Conservation (phyloP, 1,140 invertebrate species). For the Philopotamus ludificatus region DNA sequence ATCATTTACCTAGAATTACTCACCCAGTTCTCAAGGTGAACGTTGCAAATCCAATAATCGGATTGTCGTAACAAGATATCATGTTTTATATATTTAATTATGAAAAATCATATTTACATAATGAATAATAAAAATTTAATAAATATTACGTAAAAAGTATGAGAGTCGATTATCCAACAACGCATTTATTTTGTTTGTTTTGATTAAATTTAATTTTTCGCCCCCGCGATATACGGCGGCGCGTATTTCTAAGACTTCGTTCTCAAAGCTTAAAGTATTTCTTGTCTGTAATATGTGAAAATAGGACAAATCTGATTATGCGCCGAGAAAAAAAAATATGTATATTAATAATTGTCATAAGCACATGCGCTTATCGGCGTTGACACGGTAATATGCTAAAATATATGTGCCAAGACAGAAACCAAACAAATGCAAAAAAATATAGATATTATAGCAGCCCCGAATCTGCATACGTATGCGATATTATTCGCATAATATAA, state of each 20-base stretch:
- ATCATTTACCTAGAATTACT: constrained; percentile 27
- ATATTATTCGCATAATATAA: not conserved
- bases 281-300: constrained; percentile 25
- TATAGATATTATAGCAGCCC: not conserved
- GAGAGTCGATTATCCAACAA: not conserved
- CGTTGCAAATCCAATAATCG: constrained; percentile 32
- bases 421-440: constrained; percentile 26
- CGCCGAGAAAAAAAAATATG: constrained; percentile 8
- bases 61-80: constrained; percentile 37
- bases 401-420: constrained; percentile 19
- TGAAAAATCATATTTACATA: not conserved
- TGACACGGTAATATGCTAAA: constrained; percentile 10
- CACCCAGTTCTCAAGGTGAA: constrained; percentile 32
- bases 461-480: not conserved
- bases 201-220: not conserved
- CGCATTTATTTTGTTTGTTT: too few relatives aligned
- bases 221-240: not conserved
- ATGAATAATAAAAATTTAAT: not conserved
- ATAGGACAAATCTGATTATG: constrained; percentile 40
- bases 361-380: constrained; percentile 19
- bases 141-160: not conserved
- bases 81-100: not conserved
- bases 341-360: constrained; percentile 23
- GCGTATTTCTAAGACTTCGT: constrained; percentile 21
- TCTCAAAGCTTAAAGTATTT: constrained; percentile 20